Base-by-base conservation (phyloP, 2,113 vertebrate genomes). In the Catagonus wagneri region DNA sequence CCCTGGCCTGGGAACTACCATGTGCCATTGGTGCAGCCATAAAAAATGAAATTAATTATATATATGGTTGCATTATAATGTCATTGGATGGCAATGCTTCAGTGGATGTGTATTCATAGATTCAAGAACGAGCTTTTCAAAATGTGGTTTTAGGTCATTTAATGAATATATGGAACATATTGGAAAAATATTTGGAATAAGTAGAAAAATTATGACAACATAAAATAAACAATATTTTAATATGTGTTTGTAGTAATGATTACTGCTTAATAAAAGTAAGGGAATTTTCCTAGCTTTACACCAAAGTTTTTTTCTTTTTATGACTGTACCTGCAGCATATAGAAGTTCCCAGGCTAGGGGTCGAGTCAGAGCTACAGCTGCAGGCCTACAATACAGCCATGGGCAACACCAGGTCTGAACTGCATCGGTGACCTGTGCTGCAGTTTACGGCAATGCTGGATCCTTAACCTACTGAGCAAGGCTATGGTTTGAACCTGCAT, bases 121-220 rank as follows among this genome's bases (percentile, higher is more conserved):
- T 68, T 96, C 39, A 81, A 96, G 65, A n/a, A 22, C 58, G 36
- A 69, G 7, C 15, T 88, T 93, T 95, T 60, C 27, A 91, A 80
- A 95, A 56, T 80, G 54, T 36, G 11, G 11, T 75, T 39, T 92
- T 65, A 56, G 54, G 50, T 81, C 9, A 75, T 65, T 90, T 90
- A 89, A 85, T 85, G 52, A 75, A 61, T 44, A 56, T 39, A 17
- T 83, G 20, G 23, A 39, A 34, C 9, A 80, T 56, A 39, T 52
- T 23, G 50, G 27, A 69, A 14, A 23, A 74, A 79, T 83, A 72
- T 50, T 80, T 74, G n/a, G 83, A 94, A 86, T 86, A 27, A 23
- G 14, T 66, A 71, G 69, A 74, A 89, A 86, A 89, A 61, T 32
- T 79, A 60, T 81, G 15, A 68, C 6, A 60, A 20, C n/a, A 52